Conservation (phyloP, 2,888 invertebrate species). For the Harmothoe impar region DNA sequence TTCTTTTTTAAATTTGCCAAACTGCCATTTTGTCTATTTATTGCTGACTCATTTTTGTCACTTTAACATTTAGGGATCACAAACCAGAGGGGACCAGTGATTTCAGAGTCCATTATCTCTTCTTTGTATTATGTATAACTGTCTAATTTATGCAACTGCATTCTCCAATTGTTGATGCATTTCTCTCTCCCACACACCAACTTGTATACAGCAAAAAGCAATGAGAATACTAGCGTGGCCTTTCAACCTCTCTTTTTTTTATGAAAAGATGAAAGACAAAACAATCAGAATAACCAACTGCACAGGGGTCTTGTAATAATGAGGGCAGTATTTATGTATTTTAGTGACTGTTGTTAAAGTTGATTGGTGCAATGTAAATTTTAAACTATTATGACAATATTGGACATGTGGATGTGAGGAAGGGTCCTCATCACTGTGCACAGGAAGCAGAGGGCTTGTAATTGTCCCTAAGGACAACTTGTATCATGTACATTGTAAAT, state of each 20-base stretch:
- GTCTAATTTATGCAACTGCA: conserved; percentile 45
- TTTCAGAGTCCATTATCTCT: not conserved
- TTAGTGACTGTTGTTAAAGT: conserved; percentile 49
- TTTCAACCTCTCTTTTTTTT: not conserved
- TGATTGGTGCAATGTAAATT: not conserved
- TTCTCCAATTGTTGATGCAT: conserved; percentile 42
- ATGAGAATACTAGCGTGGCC: conserved; percentile 19
- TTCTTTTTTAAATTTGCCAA: not conserved
- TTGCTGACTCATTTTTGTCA: not conserved
- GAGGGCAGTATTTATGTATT: conserved; percentile 34
- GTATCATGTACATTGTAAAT: conserved; percentile 55
- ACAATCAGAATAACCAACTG: not conserved
- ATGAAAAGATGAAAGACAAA: not conserved
- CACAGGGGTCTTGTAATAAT: not conserved
- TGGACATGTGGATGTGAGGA: not conserved
- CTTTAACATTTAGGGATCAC: not conserved
- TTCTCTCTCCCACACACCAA: not conserved
- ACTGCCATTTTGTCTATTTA: not conserved
- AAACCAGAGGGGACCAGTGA: not conserved
- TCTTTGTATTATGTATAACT: not conserved
- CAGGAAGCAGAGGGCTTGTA: conserved; percentile 21
- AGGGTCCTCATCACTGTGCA: not conserved
- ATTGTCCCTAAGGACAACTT: not conserved
- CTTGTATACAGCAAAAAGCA: conserved; percentile 28
- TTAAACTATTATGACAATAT: not conserved